Conservation (phyloP, 2,888 invertebrate species). For the Drosophila ustulata region DNA sequence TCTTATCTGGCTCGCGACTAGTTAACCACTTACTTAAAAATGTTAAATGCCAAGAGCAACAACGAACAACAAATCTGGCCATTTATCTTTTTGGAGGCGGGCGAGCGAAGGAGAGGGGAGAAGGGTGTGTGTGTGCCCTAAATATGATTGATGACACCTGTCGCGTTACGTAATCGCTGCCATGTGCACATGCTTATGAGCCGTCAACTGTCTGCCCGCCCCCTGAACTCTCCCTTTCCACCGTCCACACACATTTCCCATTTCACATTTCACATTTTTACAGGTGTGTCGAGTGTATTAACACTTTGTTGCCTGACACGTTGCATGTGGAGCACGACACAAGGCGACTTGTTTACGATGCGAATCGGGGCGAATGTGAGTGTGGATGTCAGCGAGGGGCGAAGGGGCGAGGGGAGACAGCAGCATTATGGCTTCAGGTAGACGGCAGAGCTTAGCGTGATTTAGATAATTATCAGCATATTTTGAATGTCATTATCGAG, state of each 20-base stretch:
- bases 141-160: conserved; percentile 79
- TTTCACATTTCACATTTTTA: conserved; percentile 54
- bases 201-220: conserved; percentile 40
- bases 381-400: neutral
- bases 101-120: neutral
- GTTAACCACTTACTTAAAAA: conserved; percentile 67
- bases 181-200: conserved; percentile 62
- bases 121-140: conserved; percentile 41
- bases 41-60: conserved; percentile 44
- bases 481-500: conserved; percentile 52
- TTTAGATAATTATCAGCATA: conserved; percentile 67
- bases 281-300: conserved; percentile 64
- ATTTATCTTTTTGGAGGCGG: conserved; percentile 53
- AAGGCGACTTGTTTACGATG: conserved; percentile 34
- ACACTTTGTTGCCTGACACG: conserved; percentile 73
- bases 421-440: neutral
- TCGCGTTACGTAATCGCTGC: conserved; percentile 79
- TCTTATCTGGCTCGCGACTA: conserved; percentile 35
- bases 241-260: neutral
- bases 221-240: neutral
- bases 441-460: conserved; percentile 48
- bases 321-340: conserved; percentile 55
- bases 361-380: conserved; percentile 3
- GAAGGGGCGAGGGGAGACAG: neutral
- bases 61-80: conserved; percentile 58